A percentile compares a stretch with the other conserved stretches of the same genome.
Evolutionary conservation across 2,113 vertebrate species (phyloP).

Genomic region (Theristicus caerulescens): DNA sequence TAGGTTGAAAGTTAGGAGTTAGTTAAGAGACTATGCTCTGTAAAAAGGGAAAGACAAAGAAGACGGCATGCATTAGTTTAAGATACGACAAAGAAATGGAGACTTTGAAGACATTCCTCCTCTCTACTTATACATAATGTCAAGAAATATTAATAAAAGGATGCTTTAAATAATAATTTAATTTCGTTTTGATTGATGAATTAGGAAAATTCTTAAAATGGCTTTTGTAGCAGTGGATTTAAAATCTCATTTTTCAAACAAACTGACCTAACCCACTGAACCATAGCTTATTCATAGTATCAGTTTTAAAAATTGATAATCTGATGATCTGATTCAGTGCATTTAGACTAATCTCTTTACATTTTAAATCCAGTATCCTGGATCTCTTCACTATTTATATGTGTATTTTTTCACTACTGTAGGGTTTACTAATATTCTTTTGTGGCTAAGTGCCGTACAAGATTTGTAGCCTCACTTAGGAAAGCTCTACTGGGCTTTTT

Average conservation of each 20-base stretch:
- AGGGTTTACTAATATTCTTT: background rate
- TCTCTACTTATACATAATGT: background rate
- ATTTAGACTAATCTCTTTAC: background rate
- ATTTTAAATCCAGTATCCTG: background rate
- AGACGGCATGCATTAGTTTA: background rate
- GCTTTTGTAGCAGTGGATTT: background rate
- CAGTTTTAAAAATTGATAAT: background rate
- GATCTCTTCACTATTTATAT: background rate
- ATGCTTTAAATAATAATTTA: background rate
- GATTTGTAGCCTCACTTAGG: background rate
- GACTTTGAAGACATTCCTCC: background rate
- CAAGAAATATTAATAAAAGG: background rate
- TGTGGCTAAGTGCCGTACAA: background rate
- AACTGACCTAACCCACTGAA: background rate
- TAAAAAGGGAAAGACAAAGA: background rate
- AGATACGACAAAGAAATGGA: background rate
- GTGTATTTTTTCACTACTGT: background rate
- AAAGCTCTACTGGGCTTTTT: background rate
- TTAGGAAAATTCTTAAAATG: background rate
- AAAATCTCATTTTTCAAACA: slow-evolving; percentile 1
- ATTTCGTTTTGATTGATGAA: background rate
- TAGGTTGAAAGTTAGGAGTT: background rate
- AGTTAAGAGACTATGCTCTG: background rate
- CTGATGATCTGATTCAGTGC: background rate
- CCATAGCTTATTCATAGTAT: background rate